Base-by-base conservation (phyloP, 1,140 invertebrate species). In the Cydia pomonella region DNA sequence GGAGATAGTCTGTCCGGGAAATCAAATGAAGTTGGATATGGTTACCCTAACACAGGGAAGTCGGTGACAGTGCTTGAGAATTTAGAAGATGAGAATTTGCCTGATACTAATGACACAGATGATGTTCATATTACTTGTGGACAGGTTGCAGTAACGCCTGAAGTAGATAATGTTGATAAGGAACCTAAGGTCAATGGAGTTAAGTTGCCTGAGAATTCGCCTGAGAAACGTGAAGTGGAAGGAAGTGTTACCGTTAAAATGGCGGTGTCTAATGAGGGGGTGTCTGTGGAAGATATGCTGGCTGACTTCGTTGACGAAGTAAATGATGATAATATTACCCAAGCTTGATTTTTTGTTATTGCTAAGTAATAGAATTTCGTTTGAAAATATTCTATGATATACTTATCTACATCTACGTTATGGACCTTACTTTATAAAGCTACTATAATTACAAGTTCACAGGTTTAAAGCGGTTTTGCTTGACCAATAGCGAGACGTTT, bases 231-330 rank as follows among this genome's bases (percentile, higher is more conserved):
- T 53, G 44, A 33, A 47, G 50, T 73, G 12, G 25, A 71, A 63
- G 74, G 72, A n/a, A 76, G 62, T 63, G 50, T 38, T 18, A 41
- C 73, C 53, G 74, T 79, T 6, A 76, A 76, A 38, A 78, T 41
- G 64, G 59, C 66, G 73, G 69, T 72, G 23, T 82, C 77, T 77
- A 83, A 79, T 76, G 84, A 86, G 73, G 78, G 62, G 21, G 79
- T 87, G 10, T 82, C 82, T 27, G 82, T 93, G 3, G 88, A 92
- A 77, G 91, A 91, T 72, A 93, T 93, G 91, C 76, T 93, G 62
- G 90, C 91, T 6, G 91, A 93, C 84, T 93, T 93, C 80, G 91
- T 93, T 27, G 90, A 93, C 82, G 91, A 93, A 84, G 85, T 92
- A 1, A 86, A 82, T 79, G 86, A 90, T 69, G 82, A 87, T 18